Evolutionary conservation across 2,113 vertebrate species (phyloP).

Genomic region (Neogobius melanostomus): DNA sequence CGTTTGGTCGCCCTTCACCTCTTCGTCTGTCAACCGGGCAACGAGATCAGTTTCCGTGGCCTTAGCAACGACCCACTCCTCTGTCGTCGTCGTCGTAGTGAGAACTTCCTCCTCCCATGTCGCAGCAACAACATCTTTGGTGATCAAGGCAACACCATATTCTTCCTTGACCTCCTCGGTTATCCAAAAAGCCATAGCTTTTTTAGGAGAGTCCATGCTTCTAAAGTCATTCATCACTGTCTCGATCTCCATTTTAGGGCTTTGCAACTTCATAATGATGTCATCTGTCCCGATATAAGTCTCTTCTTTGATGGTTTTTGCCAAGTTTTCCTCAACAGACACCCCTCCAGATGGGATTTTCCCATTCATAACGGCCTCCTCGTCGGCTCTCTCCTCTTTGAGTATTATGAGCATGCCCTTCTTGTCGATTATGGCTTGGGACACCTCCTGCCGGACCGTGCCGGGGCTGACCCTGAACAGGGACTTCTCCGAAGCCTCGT

Average conservation of each 20-base stretch:
- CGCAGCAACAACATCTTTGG: constrained; percentile 3
- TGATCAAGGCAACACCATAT: constrained; percentile 11
- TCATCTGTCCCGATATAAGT: not conserved
- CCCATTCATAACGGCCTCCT: constrained; percentile 23
- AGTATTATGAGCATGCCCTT: constrained; percentile 73
- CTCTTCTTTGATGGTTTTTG: constrained; percentile 29
- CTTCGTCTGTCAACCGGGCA: not conserved
- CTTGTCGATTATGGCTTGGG: constrained; percentile 75
- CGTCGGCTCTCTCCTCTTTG: constrained; percentile 52
- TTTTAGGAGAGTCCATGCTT: constrained; percentile 60
- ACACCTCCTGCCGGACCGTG: constrained; percentile 80
- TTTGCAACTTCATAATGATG: constrained; percentile 15
- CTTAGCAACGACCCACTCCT: constrained; percentile 3
- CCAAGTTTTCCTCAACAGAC: constrained; percentile 2
- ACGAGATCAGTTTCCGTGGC: not conserved
- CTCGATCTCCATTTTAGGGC: constrained; percentile 46
- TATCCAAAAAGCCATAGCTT: constrained; percentile 70
- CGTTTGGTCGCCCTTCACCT: not conserved
- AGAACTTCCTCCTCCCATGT: constrained; percentile 26
- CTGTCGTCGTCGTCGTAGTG: not conserved
- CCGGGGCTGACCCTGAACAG: constrained; percentile 67
- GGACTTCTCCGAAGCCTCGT: constrained; percentile 80
- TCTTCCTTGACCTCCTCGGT: constrained; percentile 46
- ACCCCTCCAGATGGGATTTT: constrained; percentile 17
- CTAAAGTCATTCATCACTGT: constrained; percentile 30